phyloP scores from a whole-genome alignment of 2,888 invertebrate genomes.

The Drymonia ruficornis region DNA sequence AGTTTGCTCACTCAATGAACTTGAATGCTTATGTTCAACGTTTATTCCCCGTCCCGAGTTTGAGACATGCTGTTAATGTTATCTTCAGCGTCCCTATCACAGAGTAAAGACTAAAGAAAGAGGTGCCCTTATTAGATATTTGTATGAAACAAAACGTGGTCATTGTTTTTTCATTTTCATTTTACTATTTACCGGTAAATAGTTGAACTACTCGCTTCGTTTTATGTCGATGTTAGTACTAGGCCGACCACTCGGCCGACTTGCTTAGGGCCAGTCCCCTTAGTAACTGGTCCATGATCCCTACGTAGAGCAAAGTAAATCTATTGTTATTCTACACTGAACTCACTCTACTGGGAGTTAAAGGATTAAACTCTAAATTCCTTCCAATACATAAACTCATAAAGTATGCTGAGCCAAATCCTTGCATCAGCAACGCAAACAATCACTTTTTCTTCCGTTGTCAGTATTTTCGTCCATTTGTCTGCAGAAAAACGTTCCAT shows the following conservation, averaged over 20 bases:
- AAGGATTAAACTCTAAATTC: slow-evolving; percentile 14
- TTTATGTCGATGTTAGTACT: too few relatives aligned
- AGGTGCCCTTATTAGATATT: too few relatives aligned
- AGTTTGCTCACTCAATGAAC: slow-evolving; percentile 26
- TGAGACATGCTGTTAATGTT: slow-evolving; percentile 14
- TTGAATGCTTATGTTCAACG: slow-evolving; percentile 23
- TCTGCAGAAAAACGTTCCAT: slow-evolving; percentile 54
- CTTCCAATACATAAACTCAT: slow-evolving; percentile 14
- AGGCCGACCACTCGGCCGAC: too few relatives aligned
- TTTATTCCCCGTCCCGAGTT: slow-evolving; percentile 20
- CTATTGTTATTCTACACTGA: not conserved
- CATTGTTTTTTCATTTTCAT: too few relatives aligned
- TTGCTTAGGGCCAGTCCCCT: too few relatives aligned
- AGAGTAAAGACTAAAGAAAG: too few relatives aligned
- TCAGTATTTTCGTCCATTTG: slow-evolving; percentile 41
- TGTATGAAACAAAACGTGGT: too few relatives aligned
- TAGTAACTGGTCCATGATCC: too few relatives aligned
- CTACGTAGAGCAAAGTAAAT: not conserved
- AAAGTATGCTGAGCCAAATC: slow-evolving; percentile 4
- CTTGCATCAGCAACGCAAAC: slow-evolving; percentile 2
- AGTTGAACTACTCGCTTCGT: too few relatives aligned
- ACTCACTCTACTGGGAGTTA: slow-evolving; percentile 11
- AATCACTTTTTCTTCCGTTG: slow-evolving; percentile 12
- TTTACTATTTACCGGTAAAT: too few relatives aligned
- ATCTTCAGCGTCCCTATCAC: slow-evolving; percentile 8